phyloP scores from a whole-genome alignment of 64 coral and sea anemone genomes.

The Montipora efflorescens region DNA sequence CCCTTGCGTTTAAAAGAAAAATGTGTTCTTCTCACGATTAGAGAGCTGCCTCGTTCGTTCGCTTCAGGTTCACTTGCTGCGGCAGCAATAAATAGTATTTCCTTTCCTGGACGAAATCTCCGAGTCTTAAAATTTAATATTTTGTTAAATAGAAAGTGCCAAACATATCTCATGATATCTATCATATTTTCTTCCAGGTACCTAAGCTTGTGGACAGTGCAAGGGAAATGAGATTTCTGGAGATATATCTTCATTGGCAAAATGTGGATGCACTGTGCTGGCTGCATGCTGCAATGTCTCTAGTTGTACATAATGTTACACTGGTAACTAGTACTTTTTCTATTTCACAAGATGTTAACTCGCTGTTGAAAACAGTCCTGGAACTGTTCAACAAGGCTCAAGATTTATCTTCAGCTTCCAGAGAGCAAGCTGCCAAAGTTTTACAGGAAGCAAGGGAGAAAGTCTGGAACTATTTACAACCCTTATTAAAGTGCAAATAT shows the following conservation, averaged over 20 bases:
- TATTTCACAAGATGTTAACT: not conserved
- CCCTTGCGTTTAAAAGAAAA: too few relatives aligned
- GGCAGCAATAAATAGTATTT: too few relatives aligned
- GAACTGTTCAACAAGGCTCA: constrained; percentile 63
- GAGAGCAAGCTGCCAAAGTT: constrained; percentile 26
- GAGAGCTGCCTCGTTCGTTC: too few relatives aligned
- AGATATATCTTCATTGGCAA: constrained; percentile 69
- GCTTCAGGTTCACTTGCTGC: too few relatives aligned
- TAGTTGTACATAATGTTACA: constrained; percentile 81
- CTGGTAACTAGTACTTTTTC: constrained; percentile 14
- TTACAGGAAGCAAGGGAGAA: constrained; percentile 43
- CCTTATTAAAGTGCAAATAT: constrained; percentile 85
- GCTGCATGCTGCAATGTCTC: constrained; percentile 73
- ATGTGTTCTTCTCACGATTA: too few relatives aligned
- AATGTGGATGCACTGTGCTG: constrained; percentile 86
- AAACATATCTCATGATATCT: not conserved
- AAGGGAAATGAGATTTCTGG: not conserved
- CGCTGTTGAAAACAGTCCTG: constrained; percentile 48
- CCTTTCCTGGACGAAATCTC: too few relatives aligned
- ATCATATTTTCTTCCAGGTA: not conserved
- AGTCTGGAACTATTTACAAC: constrained; percentile 78
- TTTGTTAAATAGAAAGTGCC: too few relatives aligned
- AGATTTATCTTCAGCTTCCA: constrained; percentile 18
- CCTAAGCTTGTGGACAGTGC: not conserved
- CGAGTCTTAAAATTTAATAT: too few relatives aligned